Evolutionary conservation across 1,140 invertebrate species (phyloP), one percentile per base, ranked within the genome.

Genomic region (Piezodorus guildinii): DNA sequence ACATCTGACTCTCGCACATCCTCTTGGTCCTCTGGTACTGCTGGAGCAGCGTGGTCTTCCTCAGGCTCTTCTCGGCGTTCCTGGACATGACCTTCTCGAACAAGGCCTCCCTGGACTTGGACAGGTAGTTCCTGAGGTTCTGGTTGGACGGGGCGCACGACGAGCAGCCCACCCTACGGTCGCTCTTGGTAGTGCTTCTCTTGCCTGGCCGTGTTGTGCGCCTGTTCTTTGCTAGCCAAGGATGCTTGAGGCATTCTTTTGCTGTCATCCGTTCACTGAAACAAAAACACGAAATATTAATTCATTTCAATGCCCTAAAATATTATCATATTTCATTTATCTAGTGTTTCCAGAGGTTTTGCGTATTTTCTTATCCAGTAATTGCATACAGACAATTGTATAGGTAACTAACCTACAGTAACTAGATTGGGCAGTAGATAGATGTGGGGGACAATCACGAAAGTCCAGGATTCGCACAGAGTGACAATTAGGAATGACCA

Each of bases 211-310:
- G 17, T 14, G 52, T 56, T 8, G 52, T 52, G 4, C 19, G n/a
- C 23, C 49, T 45, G 49, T 68, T 63, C 30, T 67, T 66, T 19
- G 64, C 59, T 27, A 84, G 75, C 85, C 85, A 86, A 1, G 79
- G 72, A 71, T 86, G 84, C 49, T 80, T 72, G 14, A 85, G 74
- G 67, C 83, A 85, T 62, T 85, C 79, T 30, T 76, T 76, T 19
- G 80, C 82, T 51, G 80, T 82, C 71, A 85, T 72, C 44, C 84
- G 76, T 60, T 78, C 74, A 68, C 83, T 85, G 73, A 3, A 74
- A 75, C 64, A 69, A 68, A 65, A 75, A 73, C 68, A 39, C 1
- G 3, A 3, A 56, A 56, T 9, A 56, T 56, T 56, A 56, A 25
- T 56, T 27, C 6, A 14, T 19, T 60, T 21, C 5, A 21, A 46